These are phyloP conservation scores for Scrobipalpa atriplicella DNA, from an alignment of 2,888 invertebrate species.

Conservation along the genomic window DNA sequence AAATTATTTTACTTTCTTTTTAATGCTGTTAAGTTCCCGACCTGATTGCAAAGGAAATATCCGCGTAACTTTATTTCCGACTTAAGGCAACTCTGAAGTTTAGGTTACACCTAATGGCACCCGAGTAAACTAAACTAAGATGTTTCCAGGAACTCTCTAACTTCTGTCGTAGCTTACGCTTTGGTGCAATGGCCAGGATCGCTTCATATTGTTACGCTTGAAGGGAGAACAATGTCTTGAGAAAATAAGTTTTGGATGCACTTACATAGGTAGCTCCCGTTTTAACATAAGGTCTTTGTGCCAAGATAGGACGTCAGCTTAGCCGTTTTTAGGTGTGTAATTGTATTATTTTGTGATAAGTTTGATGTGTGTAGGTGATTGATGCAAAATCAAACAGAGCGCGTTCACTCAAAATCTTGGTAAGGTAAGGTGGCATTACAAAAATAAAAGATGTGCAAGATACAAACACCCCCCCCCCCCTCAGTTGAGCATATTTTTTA, in stretches of 20 bases:
- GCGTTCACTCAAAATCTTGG: too few species aligned
- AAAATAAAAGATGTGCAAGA: too few species aligned
- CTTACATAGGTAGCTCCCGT: too few species aligned
- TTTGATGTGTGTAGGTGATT: too few species aligned
- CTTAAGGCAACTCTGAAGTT: not conserved
- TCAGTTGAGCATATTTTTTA: too few species aligned
- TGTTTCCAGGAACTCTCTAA: not conserved
- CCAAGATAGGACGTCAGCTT: too few species aligned
- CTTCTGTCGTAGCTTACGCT: slow-evolving; percentile 11
- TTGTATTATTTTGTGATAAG: too few species aligned
- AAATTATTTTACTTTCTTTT: not conserved
- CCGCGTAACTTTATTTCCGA: slow-evolving; percentile 8
- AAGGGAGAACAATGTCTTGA: not conserved
- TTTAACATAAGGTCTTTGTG: too few species aligned
- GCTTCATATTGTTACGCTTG: not conserved
- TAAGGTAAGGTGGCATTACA: too few species aligned
- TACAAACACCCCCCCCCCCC: too few species aligned
- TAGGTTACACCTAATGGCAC: slow-evolving; percentile 7
- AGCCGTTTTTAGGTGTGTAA: too few species aligned
- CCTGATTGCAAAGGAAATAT: not conserved
- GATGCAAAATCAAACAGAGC: too few species aligned
- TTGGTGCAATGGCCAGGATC: slow-evolving; percentile 17
- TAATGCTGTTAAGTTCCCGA: not conserved
- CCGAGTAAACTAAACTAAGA: slow-evolving; percentile 6
- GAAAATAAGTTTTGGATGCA: not conserved